phyloP scores from a whole-genome alignment of 2,797 vertebrate species.

The Bovichtus diacanthus region DNA sequence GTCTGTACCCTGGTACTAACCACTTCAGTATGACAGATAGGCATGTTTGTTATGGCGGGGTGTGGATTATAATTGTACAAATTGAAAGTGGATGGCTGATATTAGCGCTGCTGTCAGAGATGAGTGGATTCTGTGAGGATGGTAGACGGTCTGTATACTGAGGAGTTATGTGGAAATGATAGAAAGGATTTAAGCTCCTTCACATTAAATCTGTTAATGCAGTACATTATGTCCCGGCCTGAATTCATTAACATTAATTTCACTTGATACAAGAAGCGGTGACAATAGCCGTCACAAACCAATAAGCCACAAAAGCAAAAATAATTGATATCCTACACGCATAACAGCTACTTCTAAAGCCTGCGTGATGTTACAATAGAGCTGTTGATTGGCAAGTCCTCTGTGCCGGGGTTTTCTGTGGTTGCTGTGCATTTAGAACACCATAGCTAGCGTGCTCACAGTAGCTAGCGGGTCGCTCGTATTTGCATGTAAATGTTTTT shows the following conservation, averaged over 20 bases:
- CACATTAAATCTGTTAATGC: slow-evolving; percentile 67
- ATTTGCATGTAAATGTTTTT: slow-evolving; percentile 89
- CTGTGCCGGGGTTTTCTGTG: slow-evolving; percentile 53
- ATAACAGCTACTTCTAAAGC: slow-evolving; percentile 64
- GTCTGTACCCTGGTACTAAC: slow-evolving; percentile 73
- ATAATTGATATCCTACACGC: slow-evolving; percentile 74
- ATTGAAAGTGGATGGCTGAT: slow-evolving; percentile 58
- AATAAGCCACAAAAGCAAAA: slow-evolving; percentile 59
- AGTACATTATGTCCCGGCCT: slow-evolving; percentile 51
- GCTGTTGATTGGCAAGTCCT: slow-evolving; percentile 76
- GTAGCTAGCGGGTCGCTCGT: slow-evolving; percentile 78
- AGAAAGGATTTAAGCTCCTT: slow-evolving; percentile 64
- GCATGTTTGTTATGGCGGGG: slow-evolving; percentile 46
- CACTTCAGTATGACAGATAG: slow-evolving; percentile 30
- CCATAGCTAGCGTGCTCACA: slow-evolving; percentile 63
- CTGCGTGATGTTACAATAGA: slow-evolving; percentile 59
- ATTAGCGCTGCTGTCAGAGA: slow-evolving; percentile 59
- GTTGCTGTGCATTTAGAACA: slow-evolving; percentile 68
- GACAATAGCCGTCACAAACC: slow-evolving; percentile 59
- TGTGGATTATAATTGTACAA: slow-evolving; percentile 53
- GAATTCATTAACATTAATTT: slow-evolving; percentile 72
- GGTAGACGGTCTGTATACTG: slow-evolving; percentile 39
- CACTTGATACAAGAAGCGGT: slow-evolving; percentile 33
- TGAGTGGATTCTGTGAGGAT: slow-evolving; percentile 45
- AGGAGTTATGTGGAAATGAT: slow-evolving; percentile 52